Base-by-base conservation (phyloP, 2,797 vertebrate species). In the Meda fulgida region DNA sequence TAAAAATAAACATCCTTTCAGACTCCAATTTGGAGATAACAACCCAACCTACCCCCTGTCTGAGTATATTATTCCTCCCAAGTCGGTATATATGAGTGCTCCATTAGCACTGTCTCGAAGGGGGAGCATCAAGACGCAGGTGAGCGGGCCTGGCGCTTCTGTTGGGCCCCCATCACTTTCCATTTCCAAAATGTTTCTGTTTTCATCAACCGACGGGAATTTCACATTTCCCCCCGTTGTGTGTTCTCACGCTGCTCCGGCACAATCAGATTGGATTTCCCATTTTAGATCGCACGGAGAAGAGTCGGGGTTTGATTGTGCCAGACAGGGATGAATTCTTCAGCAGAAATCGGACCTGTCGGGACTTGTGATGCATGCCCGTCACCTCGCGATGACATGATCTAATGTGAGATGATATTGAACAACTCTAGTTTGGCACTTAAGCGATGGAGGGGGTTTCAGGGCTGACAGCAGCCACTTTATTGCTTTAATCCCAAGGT, bases 321-420 rank as follows among this genome's bases (percentile, higher is more conserved):
- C 92, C 91, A 91, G 96, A 96, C 92, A 92, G 95, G 86, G 96
- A 95, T 97, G 96, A 97, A 95, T 95, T 93, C 96, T 96, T 96
- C 96, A 96, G 96, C 95, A 95, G 95, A 96, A 97, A 98, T 97
- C 96, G 93, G 95, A 92, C 93, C 95, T 97, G 97, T 98, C 97
- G 96, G 90, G 95, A 96, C 94, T 96, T 95, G 95, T 90, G 95
- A 98, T 94, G 96, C 88, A 94, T 96, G 96, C 92, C 96, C 92
- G 93, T 97, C 97, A 97, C 96, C 94, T 94, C 92, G 87, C 94
- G 90, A 91, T 96, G 97, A 97, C 96, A 96, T 96, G 96, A 97
- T 96, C 94, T 97, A 97, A 99, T 98, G 95, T 96, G 97, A 97
- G 97, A 97, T 97, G 97, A 99, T 99, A 97, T 96, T 93, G 95